A percentile compares a stretch with the other conserved stretches of the same genome.
Evolutionary conservation across 2,113 vertebrate species (phyloP).

Genomic region (Cyprinodon tularosa): DNA sequence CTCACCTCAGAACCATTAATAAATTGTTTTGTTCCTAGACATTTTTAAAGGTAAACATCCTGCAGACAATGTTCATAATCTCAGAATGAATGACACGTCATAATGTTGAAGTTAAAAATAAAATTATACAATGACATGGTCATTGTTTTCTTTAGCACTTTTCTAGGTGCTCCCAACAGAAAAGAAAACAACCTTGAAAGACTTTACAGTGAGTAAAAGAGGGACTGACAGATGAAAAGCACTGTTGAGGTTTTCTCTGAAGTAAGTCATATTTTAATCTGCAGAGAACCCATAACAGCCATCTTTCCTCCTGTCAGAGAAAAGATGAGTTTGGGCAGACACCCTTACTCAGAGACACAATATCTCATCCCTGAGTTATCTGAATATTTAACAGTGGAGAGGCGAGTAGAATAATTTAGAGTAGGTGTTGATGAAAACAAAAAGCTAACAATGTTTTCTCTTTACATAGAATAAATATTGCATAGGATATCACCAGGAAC

Average conservation of each 20-base stretch:
- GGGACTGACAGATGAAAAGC: slow-evolving; percentile 6
- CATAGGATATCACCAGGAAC: too few relatives aligned
- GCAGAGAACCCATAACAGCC: slow-evolving; percentile 20
- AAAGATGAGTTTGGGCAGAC: slow-evolving; percentile 16
- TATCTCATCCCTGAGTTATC: background rate
- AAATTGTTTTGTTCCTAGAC: background rate
- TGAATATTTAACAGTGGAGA: slow-evolving; percentile 2
- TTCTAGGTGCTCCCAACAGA: background rate
- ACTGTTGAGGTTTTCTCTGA: slow-evolving; percentile 15
- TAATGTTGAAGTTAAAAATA: background rate
- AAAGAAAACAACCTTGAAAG: slow-evolving; percentile 25
- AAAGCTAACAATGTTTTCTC: background rate
- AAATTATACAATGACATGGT: background rate
- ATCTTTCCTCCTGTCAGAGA: slow-evolving; percentile 40
- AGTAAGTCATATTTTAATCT: slow-evolving; percentile 20
- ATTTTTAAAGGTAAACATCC: slow-evolving; percentile 10
- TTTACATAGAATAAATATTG: background rate
- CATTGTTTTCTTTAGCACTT: background rate
- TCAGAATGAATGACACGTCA: background rate
- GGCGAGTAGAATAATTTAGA: slow-evolving; percentile 11
- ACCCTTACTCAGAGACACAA: slow-evolving; percentile 1
- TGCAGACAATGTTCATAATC: background rate
- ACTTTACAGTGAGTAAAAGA: slow-evolving; percentile 6
- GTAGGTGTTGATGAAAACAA: background rate
- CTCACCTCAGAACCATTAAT: background rate